Percentiles rank a stretch among this genome's conserved stretches.
Evolutionary conservation across 2,888 invertebrate genomes (phyloP).

Genomic region (Thelaira solivaga): DNA sequence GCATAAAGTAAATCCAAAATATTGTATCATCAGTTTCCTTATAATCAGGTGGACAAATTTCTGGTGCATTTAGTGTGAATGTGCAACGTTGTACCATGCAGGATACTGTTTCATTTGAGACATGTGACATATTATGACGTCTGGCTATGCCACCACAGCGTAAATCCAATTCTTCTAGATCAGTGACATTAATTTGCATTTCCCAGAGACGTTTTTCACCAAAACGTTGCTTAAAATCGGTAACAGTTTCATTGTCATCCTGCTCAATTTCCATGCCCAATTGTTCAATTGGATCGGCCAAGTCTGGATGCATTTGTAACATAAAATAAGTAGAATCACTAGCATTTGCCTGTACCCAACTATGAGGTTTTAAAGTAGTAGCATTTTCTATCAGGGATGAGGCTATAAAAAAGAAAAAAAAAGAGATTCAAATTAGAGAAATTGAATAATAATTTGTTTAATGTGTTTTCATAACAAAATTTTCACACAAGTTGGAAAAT

Average conservation of each 20-base stretch:
- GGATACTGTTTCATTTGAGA: slow-evolving; percentile 82
- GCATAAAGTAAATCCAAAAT: slow-evolving; percentile 89
- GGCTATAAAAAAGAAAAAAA: slow-evolving; percentile 18
- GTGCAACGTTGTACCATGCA: slow-evolving; percentile 88
- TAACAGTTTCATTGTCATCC: slow-evolving; percentile 85
- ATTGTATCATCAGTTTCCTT: slow-evolving; percentile 86
- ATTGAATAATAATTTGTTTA: too few species aligned
- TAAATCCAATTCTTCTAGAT: slow-evolving; percentile 85
- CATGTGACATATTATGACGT: slow-evolving; percentile 82
- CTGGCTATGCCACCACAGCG: slow-evolving; percentile 86
- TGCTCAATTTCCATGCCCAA: slow-evolving; percentile 86
- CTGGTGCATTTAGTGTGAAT: slow-evolving; percentile 86
- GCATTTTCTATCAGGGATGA: slow-evolving; percentile 26
- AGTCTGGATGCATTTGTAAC: slow-evolving; percentile 85
- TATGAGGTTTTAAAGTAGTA: slow-evolving; percentile 25
- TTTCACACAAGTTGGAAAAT: too few species aligned
- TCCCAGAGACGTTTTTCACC: slow-evolving; percentile 81
- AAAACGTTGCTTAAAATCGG: slow-evolving; percentile 85
- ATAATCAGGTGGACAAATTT: slow-evolving; percentile 88
- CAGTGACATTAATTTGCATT: slow-evolving; percentile 85
- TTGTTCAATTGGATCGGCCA: slow-evolving; percentile 86
- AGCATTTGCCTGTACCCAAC: slow-evolving; percentile 74
- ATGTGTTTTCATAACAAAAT: too few species aligned
- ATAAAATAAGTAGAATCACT: slow-evolving; percentile 80
- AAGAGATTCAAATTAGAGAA: too few species aligned